phyloP scores from a whole-genome alignment of 2,888 invertebrate genomes.

The Eulithis prunata region DNA sequence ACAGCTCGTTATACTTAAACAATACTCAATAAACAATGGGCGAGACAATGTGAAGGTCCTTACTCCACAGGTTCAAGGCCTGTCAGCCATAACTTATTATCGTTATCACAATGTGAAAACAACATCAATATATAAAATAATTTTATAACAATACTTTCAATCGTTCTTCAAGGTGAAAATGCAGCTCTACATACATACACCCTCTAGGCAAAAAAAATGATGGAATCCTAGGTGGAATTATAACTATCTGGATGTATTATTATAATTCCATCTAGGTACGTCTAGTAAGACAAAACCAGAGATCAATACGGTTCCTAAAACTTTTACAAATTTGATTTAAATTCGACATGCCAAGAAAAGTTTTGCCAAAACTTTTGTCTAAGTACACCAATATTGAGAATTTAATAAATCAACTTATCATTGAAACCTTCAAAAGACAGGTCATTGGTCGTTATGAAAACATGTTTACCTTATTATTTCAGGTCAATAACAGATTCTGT shows the following conservation, averaged over 20 bases:
- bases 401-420: not conserved
- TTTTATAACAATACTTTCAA: constrained; percentile 22
- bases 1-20: constrained; percentile 41
- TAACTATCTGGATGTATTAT: too few relatives aligned
- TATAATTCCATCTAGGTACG: too few relatives aligned
- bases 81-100: constrained; percentile 65
- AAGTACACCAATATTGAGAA: too few relatives aligned
- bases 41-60: constrained; percentile 66
- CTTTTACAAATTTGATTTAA: too few relatives aligned
- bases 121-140: constrained; percentile 26
- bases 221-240: too few relatives aligned
- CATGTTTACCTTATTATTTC: constrained; percentile 70
- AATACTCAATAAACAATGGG: constrained; percentile 60
- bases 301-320: too few relatives aligned
- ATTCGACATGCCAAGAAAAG: too few relatives aligned
- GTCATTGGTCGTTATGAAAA: constrained; percentile 49
- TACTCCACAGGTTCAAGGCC: constrained; percentile 75
- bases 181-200: not conserved
- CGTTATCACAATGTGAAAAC: constrained; percentile 58
- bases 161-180: not conserved
- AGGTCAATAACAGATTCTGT: constrained; percentile 76
- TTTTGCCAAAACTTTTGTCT: too few relatives aligned
- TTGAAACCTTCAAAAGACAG: constrained; percentile 28
- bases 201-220: too few relatives aligned
- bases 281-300: too few relatives aligned